phyloP scores from a whole-genome alignment of 2,888 invertebrate genomes.

The Norana najaformis region DNA sequence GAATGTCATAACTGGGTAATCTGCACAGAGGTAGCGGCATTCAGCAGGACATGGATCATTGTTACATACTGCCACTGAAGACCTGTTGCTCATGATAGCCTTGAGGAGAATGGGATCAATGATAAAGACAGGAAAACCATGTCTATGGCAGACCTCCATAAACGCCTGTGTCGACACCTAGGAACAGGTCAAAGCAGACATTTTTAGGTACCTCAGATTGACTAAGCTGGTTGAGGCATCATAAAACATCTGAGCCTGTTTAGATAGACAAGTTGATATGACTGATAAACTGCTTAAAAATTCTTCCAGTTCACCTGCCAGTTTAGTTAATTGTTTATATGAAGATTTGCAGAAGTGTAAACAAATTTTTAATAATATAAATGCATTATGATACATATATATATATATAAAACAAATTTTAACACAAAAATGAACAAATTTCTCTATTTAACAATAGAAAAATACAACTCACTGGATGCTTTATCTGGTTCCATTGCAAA shows the following conservation, averaged over 20 bases:
- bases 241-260: no score
- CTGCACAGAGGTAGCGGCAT: constrained; percentile 1
- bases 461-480: not conserved
- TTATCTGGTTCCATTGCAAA: not conserved
- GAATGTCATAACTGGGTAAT: constrained; percentile 7
- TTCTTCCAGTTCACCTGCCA: not conserved
- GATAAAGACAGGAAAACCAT: constrained; percentile 48
- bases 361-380: not conserved
- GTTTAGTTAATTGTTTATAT: not conserved
- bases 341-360: not conserved
- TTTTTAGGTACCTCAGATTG: no score
- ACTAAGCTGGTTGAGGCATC: no score
- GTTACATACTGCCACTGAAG: not conserved
- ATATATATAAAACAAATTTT: no score
- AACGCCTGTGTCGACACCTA: constrained; percentile 25
- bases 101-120: constrained; percentile 50
- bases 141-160: constrained; percentile 15
- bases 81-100: constrained; percentile 38
- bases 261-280: no score
- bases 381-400: not conserved
- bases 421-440: no score
- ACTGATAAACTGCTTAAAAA: not conserved
- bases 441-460: no score
- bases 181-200: not conserved
- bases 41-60: not conserved